Base-by-base conservation (phyloP, 1,140 invertebrate species). In the Littorina saxatilis region DNA sequence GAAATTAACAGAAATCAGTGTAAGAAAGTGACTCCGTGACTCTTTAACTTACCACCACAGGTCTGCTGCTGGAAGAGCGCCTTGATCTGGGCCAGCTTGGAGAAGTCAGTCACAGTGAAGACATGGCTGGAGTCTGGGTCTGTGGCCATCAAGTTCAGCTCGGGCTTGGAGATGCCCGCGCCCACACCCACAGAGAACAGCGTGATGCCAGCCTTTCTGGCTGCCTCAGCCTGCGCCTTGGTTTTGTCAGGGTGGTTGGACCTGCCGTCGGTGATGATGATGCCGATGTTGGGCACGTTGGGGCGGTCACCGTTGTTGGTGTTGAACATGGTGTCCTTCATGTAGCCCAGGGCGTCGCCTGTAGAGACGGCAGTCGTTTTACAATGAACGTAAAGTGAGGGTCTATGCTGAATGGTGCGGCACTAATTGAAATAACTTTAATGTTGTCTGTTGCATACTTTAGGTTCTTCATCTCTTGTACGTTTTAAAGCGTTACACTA, bases 101-200 rank as follows among this genome's bases (percentile, higher is more conserved):
- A 85, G 79, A 88, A 91, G 61, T 88, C 87, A 43, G 80, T 84
- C 52, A 88, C 90, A 27, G 83, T 84, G 58, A 86, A 88, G 35
- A 86, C 86, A 81, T 87, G 85, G 0, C 73, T 63, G 35, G 50
- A 77, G 55, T 87, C 86, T 1, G 87, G 87, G 70, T 88, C 83
- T 0, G 84, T 82, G 20, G 88, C 87, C 15, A 89, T 85, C 27
- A 76, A 83, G 43, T 86, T 85, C 27, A 89, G 81, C 61, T 89
- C 88, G n/a, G 77, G 4, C 35, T 52, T 29, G 52, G 72, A 75
- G 43, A 82, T 83, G 58, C 87, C 87, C 35, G 79, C 82, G n/a
- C 89, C 89, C 61, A 90, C 85, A 39, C 90, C 90, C 79, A 91
- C 86, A 40, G 86, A 80, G 50, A 90, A 88, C 50, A 91, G 66